Conservation (phyloP, 2,888 invertebrate species). For the Lutraria lutraria region DNA sequence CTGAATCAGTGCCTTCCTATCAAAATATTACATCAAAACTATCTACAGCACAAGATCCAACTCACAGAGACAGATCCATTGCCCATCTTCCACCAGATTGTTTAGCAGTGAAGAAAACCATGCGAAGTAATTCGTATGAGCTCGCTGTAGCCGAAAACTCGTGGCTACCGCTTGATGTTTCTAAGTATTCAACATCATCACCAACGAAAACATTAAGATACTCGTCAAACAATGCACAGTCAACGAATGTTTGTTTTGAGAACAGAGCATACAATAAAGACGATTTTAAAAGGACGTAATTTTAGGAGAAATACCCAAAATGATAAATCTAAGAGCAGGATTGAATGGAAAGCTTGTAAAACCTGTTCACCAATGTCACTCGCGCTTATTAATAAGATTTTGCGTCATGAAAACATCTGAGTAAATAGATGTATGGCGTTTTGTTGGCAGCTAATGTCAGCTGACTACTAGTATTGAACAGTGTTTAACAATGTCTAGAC, state of each 20-base stretch:
- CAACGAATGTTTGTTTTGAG: conserved; percentile 46
- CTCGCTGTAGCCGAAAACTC: conserved; percentile 64
- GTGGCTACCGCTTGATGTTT: conserved; percentile 57
- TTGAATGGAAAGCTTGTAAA: neutral
- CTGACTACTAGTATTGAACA: no score
- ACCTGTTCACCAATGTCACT: neutral
- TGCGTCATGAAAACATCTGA: neutral
- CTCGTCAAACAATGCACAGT: conserved; percentile 16
- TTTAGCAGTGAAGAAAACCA: conserved; percentile 57
- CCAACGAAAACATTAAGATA: conserved; percentile 43
- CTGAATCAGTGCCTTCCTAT: conserved; percentile 30
- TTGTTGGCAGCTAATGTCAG: no score
- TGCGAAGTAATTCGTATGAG: conserved; percentile 68
- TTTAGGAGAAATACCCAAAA: neutral
- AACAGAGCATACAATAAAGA: conserved; percentile 60
- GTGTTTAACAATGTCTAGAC: no score
- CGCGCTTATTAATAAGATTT: neutral
- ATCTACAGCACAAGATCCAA: conserved; percentile 11
- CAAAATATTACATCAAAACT: conserved; percentile 12
- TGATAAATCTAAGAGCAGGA: neutral
- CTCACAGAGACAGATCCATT: neutral
- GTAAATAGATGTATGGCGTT: neutral
- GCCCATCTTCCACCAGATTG: conserved; percentile 56
- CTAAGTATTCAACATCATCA: conserved; percentile 51
- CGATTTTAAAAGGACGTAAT: conserved; percentile 44